Base-by-base conservation (phyloP, 2,113 vertebrate species). In the Rissa tridactyla region DNA sequence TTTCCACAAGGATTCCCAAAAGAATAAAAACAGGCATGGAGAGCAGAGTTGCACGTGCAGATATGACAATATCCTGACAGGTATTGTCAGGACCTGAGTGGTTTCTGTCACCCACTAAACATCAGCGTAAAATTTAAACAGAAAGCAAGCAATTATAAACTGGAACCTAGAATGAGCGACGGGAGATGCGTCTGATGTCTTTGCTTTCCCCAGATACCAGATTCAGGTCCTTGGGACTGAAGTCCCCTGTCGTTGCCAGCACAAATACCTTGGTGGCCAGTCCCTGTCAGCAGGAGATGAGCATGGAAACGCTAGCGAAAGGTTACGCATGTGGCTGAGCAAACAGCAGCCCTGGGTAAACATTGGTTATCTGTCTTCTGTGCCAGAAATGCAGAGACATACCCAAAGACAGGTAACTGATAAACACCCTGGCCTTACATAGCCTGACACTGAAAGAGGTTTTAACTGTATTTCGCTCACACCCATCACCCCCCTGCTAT, bases 331-430 rank as follows among this genome's bases (percentile, higher is more conserved):
- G 3, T 15, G 34, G 47, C 88, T 78, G 76, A 75, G 91, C 86
- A 46, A 51, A 75, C 26, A 76, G 69, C 80, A 81, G 55, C 60
- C 44, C 57, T 12, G 46, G 46, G 89, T 5, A 60, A 36, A 55
- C 1, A 3, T 4, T 22, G 90, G 36, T 1, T 51, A 5, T 52
- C 18, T 70, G 34, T 42, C 29, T 40, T 27, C 20, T 8, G 26
- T 38, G 86, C 55, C 14, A 4, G 22, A n/a, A 68, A 47, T 5
- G 32, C 57, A 23, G 54, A 70, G 57, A 25, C 61, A 42, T 51
- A 26, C 34, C 86, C 80, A 15, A 1, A 9, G 68, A 0, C 0
- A 11, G 38, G 55, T 20, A 46, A 0, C 32, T 23, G n/a, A 13
- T 5, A 30, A 62, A 58, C 66, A 51, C 65, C 27, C 40, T 38